Percentiles rank a stretch among this genome's conserved stretches.
Evolutionary conservation across 92 coral and sea anemone genomes (phyloP).

Genomic region (Porites evermanni): DNA sequence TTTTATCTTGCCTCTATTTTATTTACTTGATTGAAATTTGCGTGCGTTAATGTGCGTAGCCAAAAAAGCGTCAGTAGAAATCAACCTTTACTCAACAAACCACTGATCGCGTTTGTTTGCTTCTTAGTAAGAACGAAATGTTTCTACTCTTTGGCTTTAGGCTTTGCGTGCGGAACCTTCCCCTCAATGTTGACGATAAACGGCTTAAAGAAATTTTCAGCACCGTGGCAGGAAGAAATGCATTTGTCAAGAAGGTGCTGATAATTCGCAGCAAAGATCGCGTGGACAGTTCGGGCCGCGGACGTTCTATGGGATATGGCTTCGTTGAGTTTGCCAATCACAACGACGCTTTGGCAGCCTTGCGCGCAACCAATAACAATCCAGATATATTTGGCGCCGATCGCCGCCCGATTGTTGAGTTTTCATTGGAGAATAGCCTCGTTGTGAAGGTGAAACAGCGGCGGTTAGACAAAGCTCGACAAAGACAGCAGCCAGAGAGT

Average conservation of each 20-base stretch:
- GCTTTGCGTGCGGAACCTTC: conserved; percentile 92
- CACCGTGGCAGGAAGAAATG: conserved; percentile 59
- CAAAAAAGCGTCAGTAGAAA: no score
- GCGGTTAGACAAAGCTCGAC: conserved; percentile 61
- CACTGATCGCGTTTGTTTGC: no score
- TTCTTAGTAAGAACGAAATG: no score
- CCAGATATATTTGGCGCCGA: conserved; percentile 88
- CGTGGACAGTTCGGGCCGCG: conserved; percentile 80
- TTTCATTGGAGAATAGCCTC: conserved; percentile 88
- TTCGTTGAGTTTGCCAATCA: conserved; percentile 89
- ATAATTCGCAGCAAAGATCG: conserved; percentile 94
- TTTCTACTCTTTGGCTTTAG: conserved; percentile 38
- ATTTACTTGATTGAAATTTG: no score
- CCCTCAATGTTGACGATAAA: conserved; percentile 76
- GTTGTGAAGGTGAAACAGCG: conserved; percentile 86
- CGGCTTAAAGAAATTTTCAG: conserved; percentile 75
- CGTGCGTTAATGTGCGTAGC: no score
- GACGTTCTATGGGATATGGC: conserved; percentile 92
- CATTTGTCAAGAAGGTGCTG: conserved; percentile 62
- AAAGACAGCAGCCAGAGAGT: conserved; percentile 50
- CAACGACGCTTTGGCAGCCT: conserved; percentile 82
- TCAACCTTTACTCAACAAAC: no score
- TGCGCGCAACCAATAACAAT: conserved; percentile 92
- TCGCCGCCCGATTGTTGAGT: conserved; percentile 97
- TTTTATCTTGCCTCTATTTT: no score